These are phyloP conservation scores for Chrysolina americana DNA, from an alignment of 2,888 invertebrate species.

Conservation along the genomic window DNA sequence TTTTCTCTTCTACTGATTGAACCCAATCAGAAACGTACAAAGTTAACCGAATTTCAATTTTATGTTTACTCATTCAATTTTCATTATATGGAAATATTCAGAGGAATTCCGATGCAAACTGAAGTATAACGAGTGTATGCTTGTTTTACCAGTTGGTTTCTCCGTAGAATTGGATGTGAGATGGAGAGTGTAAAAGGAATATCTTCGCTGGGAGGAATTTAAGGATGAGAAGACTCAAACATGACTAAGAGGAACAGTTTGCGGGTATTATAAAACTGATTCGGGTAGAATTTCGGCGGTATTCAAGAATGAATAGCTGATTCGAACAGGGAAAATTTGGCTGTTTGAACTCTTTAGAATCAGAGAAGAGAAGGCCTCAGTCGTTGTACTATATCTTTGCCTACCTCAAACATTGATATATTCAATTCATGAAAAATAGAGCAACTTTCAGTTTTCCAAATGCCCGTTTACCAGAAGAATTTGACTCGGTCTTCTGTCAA, in stretches of 20 bases:
- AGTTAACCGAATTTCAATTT: conserved; percentile 27
- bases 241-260: background rate
- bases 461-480: too few species aligned
- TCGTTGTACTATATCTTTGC: too few species aligned
- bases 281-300: too few species aligned
- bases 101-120: background rate
- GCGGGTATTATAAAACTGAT: too few species aligned
- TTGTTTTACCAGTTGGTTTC: conserved; percentile 8
- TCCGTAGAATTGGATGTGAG: background rate
- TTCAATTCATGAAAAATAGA: too few species aligned
- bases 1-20: conserved; percentile 22
- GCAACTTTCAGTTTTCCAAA: too few species aligned
- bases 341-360: too few species aligned
- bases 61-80: conserved; percentile 18
- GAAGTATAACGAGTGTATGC: conserved; percentile 16
- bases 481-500: too few species aligned
- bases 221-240: background rate
- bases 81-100: conserved; percentile 18
- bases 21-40: conserved; percentile 30
- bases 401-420: too few species aligned
- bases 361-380: too few species aligned
- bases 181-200: background rate
- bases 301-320: too few species aligned
- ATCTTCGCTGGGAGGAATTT: background rate
- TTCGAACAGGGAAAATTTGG: too few species aligned